Base-by-base conservation (phyloP, 2,113 vertebrate species). In the Pachypanchax playfairii region DNA sequence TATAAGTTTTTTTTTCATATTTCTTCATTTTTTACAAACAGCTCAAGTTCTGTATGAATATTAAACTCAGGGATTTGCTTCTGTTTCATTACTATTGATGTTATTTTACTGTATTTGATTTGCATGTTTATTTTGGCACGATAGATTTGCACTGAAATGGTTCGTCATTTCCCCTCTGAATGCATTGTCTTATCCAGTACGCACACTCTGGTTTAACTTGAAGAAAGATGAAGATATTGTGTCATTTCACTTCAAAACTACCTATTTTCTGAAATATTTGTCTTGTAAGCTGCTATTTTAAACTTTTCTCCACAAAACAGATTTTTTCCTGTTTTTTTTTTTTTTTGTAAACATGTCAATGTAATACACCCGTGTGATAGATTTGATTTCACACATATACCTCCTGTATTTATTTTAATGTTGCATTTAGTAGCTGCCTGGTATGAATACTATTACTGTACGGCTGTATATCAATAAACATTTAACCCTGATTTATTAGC, bases 341-440 rank as follows among this genome's bases (percentile, higher is more conserved):
- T 17, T 18, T 62, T 65, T 61, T 54, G 17, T 12, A 64, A 22
- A 49, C 15, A 14, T 49, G 44, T 52, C 21, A 26, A 1, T 39
- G 28, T 29, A 29, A 29, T 29, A 29, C 10, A 9, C 11, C 33
- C 13, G 13, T 12, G 13, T 35, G 2, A 13, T 35, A 31, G 29
- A 31, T 48, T 48, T 29, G n/a, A 57, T 13, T 24, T 31, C 28
- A 22, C 25, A 25, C 58, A 69, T 77, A 41, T 67, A 38, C n/a
- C 63, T 46, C 44, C 31, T 72, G 57, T 75, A 80, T 83, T 84
- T 89, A 82, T 77, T 82, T 55, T n/a, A n/a, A n/a, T n/a, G n/a
- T 62, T 46, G 11, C 25, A 25, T 24, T 44, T n/a, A 65, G 42
- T 46, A 22, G 41, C 38, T 62, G 11, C 36, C 25, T 38, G 22